A percentile compares a stretch with the other conserved stretches of the same genome.
phyloP scores from a whole-genome alignment of 2,797 vertebrate genomes.

The Tenualosa thibaudeaui region DNA sequence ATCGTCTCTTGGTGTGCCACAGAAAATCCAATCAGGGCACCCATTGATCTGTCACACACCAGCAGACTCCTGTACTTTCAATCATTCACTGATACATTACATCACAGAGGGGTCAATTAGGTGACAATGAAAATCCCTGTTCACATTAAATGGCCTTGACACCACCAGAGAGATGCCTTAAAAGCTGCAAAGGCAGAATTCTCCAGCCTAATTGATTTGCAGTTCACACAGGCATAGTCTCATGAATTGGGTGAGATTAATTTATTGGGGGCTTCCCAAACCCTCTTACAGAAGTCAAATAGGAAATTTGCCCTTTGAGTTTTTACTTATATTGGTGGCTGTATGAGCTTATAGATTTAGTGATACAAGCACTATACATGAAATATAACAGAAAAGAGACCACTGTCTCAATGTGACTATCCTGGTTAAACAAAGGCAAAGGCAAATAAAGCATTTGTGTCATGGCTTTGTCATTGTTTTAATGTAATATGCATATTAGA shows the following conservation, averaged over 20 bases:
- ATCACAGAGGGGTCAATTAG: slow-evolving; percentile 9
- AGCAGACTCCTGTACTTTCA: neutral
- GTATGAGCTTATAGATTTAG: neutral
- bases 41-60: slow-evolving; percentile 17
- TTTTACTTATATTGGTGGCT: neutral
- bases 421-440: no score
- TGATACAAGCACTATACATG: no score
- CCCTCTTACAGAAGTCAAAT: neutral
- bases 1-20: neutral
- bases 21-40: neutral
- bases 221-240: neutral
- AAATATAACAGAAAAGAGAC: no score
- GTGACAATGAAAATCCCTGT: neutral
- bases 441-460: no score
- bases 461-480: no score
- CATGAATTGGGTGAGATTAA: neutral
- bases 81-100: slow-evolving; percentile 9
- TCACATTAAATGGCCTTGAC: neutral
- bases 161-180: neutral
- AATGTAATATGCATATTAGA: no score
- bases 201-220: neutral
- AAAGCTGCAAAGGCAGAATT: neutral
- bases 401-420: no score
- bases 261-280: neutral
- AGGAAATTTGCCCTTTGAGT: neutral